Evolutionary conservation across 2,888 invertebrate species (phyloP), one percentile per base, ranked within the genome.

Genomic region (Cerastis rubricosa): DNA sequence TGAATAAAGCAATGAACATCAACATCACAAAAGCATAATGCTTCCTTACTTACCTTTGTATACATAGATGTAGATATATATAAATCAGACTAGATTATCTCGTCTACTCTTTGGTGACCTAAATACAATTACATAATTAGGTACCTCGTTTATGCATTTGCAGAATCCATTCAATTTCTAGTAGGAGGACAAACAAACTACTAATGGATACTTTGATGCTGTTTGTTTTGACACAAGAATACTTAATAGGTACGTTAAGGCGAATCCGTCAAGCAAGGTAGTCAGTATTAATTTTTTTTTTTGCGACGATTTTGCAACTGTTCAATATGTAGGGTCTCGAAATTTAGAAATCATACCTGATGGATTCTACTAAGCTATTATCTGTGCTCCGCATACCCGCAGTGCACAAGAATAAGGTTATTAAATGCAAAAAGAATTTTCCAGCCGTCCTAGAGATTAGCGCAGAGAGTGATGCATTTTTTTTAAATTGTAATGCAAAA

Each of bases 61-160:
- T 3, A 35, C 35, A 35, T 35, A 35, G 35, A 43, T 43, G 59
- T 43, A 80, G 73, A 76, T 19, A 77, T 70, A 77, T 70, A 75
- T 67, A 77, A 80, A 54, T 68, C 78, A 87, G 83, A 82, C 85
- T 85, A 85, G 86, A 90, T 86, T 78, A 84, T 79, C 83, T 78
- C 81, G 79, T 79, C 76, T 78, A 83, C 85, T 84, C 87, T 87
- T 85, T 82, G 78, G 88, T 90, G 90, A 90, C 90, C 91, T 81
- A 89, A 92, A 93, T 92, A 90, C 92, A 92, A 93, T 93, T 92
- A 92, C 82, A 87, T 77, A 78, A 88, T 85, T 87, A 49, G 49
- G 49, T 57, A 90, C 88, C 85, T 78, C 78, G 87, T 84, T 86
- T 82, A 76, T 82, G 84, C 85, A 86, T 84, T 86, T 86, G 84